Evolutionary conservation across 2,113 vertebrate species (phyloP), one percentile per base, ranked within the genome.

Genomic region (Strigops habroptila): DNA sequence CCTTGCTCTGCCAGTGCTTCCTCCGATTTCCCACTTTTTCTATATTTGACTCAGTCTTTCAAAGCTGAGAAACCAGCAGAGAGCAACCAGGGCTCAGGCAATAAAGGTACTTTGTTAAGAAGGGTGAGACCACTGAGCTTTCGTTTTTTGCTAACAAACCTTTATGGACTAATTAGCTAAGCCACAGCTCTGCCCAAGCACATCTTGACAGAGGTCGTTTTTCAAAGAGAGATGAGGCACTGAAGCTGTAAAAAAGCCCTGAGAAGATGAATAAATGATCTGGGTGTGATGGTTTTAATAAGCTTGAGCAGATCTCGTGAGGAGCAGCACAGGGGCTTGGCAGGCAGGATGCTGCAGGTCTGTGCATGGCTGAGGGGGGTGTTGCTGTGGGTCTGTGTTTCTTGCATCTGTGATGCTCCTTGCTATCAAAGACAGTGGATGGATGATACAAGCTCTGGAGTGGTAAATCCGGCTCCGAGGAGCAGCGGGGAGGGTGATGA

Each of bases 341-440:
- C 3, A 4, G 76, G 43, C 68, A 59, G 76, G 48, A 5, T 14
- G 67, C 82, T 64, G 62, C 1, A 0, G 63, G 28, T 14, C 28
- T 5, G 0, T 1, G 18, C 1, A 5, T 16, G 51, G 67, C 60
- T 0, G 1, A 11, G 60, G 18, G 18, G 1, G 14, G 11, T 3
- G 51, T 48, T 18, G 57, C 14, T 9, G 23, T 0, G 2, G 39
- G 11, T 39, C 43, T 24, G 35, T 35, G 64, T 62, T 84, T 81
- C 69, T 24, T 10, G 37, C 65, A 35, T 30, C 33, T 74, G 37
- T 7, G 0, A 30, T 0, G 2, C 37, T 65, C 35, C 43, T 73
- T 2, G 1, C 37, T 41, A 2, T 44, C 35, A 7, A 18, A 59
- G 63, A 14, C n/a, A 14, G 80, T 1, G 5, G 41, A 30, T 1